These are phyloP conservation scores for Diarsia dahlii DNA, from an alignment of 2,888 invertebrate species.

Conservation along the genomic window DNA sequence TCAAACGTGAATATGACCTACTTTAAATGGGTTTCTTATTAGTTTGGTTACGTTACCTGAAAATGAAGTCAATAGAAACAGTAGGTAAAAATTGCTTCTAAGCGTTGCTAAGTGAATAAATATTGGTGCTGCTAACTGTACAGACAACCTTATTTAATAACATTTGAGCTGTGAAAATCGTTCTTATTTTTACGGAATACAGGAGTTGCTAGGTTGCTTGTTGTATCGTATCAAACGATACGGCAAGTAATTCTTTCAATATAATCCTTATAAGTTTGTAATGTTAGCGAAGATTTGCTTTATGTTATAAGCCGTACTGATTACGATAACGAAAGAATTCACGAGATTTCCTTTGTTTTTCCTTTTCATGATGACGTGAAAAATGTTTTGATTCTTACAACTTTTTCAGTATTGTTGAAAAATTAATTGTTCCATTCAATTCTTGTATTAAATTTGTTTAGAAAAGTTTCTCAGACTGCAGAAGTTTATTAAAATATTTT, in stretches of 20 bases:
- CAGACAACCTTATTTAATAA: too few species aligned
- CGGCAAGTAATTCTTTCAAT: not conserved
- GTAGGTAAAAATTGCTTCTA: too few species aligned
- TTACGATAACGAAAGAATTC: not conserved
- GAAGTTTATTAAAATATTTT: not conserved
- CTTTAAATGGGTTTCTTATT: too few species aligned
- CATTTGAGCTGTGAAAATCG: not conserved
- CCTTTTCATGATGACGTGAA: constrained; percentile 5
- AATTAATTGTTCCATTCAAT: not conserved
- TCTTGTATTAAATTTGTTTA: not conserved
- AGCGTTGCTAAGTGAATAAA: too few species aligned
- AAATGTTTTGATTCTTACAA: not conserved
- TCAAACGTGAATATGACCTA: too few species aligned
- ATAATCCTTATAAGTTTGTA: not conserved
- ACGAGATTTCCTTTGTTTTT: not conserved
- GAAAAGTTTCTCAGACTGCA: not conserved
- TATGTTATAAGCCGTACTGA: not conserved
- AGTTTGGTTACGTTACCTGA: too few species aligned
- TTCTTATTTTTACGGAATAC: too few species aligned
- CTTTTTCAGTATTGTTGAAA: not conserved
- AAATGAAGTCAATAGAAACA: too few species aligned
- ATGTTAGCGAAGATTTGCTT: not conserved
- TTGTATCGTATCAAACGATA: not conserved
- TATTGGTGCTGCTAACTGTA: not conserved
- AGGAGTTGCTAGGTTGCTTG: too few species aligned